These are phyloP conservation scores for Microtus montanus DNA, from an alignment of 2,113 vertebrate species.

Conservation along the genomic window DNA sequence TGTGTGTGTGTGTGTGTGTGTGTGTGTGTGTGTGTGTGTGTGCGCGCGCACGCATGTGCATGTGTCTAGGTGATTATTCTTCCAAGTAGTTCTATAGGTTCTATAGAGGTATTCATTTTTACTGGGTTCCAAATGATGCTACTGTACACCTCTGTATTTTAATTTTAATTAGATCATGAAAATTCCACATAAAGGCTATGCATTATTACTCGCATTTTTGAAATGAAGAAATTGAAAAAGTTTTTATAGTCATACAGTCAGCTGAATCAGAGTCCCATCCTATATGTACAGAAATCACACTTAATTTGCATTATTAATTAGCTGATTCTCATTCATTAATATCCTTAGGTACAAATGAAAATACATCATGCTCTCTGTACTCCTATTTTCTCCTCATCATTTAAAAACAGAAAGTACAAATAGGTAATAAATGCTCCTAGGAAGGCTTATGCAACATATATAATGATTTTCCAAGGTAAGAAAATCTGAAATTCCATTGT, in stretches of 20 bases:
- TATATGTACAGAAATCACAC: not conserved
- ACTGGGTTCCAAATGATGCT: not conserved
- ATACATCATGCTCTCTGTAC: not conserved
- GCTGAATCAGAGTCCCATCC: not conserved
- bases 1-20: not conserved
- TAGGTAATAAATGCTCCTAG: not conserved
- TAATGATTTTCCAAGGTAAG: not conserved
- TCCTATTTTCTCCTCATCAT: not conserved
- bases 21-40: not conserved
- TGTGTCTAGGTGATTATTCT: too few species aligned
- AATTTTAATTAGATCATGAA: not conserved
- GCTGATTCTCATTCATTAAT: not conserved
- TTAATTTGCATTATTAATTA: not conserved
- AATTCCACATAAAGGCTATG: not conserved
- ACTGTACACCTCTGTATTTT: not conserved
- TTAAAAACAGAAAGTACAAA: not conserved
- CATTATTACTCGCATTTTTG: not conserved
- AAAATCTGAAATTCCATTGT: not conserved
- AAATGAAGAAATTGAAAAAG: not conserved
- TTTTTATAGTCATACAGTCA: not conserved
- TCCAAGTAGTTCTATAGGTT: not conserved
- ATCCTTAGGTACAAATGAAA: not conserved
- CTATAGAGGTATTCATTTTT: not conserved
- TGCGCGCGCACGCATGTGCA: rapidly evolving
- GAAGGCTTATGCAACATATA: not conserved